Evolutionary conservation across 2,113 vertebrate genomes (phyloP), one percentile per base, ranked within the genome.

Genomic region (Chaetops frenatus): DNA sequence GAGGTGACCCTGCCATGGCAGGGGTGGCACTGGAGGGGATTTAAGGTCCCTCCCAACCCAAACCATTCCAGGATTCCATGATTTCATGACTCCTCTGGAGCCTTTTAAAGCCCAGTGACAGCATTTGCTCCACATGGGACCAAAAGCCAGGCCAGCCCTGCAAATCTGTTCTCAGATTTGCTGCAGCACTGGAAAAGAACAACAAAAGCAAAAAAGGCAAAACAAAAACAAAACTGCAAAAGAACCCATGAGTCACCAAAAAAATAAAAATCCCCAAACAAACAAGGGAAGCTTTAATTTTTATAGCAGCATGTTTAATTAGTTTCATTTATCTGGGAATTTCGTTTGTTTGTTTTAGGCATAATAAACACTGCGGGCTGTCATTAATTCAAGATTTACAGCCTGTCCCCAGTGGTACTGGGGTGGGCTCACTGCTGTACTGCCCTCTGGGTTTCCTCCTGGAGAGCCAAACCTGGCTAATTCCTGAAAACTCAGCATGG

Each of bases 241-340:
- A 56, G 15, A 3, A 3, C 13, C 40, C 62, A 33, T 50, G 62
- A 62, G 21, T 71, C 44, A 44, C 53, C 5, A 23, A 58, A 51
- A 74, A 58, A 60, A 60, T 15, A 54, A 72, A 28, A n/a, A 28
- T 4, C 16, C 25, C 8, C 38, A 40, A 93, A 71, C 48, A 76
- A 76, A 87, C 36, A 54, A 61, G 27, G 54, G 45, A 61, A 79
- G 81, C 70, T 92, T 92, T 80, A 15, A 58, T 87, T 95, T 94
- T 81, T 82, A 86, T 47, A 70, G 81, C 84, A 47, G 67, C 74
- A 6, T 56, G 78, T 93, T 95, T 88, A 91, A 85, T 95, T 66
- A 44, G 62, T 40, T 92, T 82, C 66, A 94, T 95, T 95, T 92
- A 65, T 87, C 81, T 77, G 81, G 48, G 87, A 85, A 80, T 92